Base-by-base conservation (phyloP, 2,797 vertebrate species). In the Pitangus sulphuratus region DNA sequence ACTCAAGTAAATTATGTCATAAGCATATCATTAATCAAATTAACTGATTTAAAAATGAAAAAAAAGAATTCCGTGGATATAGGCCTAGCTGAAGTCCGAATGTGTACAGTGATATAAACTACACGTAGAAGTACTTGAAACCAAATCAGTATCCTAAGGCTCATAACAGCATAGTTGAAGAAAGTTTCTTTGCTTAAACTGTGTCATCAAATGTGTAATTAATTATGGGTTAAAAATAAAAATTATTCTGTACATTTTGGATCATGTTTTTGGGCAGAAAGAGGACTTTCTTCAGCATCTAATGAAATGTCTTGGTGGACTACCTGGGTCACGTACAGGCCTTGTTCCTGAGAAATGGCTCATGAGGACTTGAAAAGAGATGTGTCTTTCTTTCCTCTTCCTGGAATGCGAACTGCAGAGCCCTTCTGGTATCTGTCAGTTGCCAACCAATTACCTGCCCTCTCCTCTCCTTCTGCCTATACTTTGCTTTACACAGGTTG, bases 221-320 rank as follows among this genome's bases (percentile, higher is more conserved):
- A 58, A 35, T 83, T 87, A 15, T n/a, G 30, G 3, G 16, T 54
- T 54, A 53, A 58, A 17, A 57, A 72, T 39, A 35, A 60, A 77
- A 30, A 65, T 51, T 30, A 45, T 54, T 87, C 14, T 79, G 16
- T 4, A 4, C 6, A 2, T 54, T 83, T 83, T 80, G 16, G 12
- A n/a, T 91, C 18, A n/a, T 3, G 1, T 26, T 53, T 2, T 61
- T 87, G 65, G 40, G 33, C 22, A 75, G 35, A 75, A 60, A 45
- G n/a, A 72, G 28, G 12, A 19, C 9, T 53, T 71, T 81, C 42
- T 76, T 60, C 31, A 77, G 18, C 21, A 33, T 44, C 21, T 33
- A 9, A 40, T 40, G 28, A 69, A 30, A 60, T 35, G 39, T 68
- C 64, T 80, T 0, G 0, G 30, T 0, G 0, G n/a, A 24, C 64